Conservation (phyloP, 2,113 vertebrate genomes). For the Anthoscopus minutus region DNA sequence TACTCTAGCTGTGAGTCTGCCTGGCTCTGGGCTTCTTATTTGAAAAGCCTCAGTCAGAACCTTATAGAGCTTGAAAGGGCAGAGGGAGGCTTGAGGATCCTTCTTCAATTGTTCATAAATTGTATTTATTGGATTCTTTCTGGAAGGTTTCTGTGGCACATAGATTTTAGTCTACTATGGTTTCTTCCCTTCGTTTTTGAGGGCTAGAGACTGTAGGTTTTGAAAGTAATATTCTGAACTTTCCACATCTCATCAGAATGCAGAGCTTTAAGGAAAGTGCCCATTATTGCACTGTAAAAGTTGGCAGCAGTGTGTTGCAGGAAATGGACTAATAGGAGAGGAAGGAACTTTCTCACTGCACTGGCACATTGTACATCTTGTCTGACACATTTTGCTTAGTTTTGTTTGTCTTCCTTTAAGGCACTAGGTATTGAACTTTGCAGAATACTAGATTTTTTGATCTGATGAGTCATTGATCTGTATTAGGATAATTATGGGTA, state of each 20-base stretch:
- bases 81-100: not conserved
- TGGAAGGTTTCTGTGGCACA: not conserved
- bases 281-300: not conserved
- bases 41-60: conserved; percentile 10
- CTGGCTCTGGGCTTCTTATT: not conserved
- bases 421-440: not conserved
- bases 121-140: not conserved
- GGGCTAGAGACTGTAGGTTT: not conserved
- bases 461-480: not conserved
- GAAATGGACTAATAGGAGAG: not conserved
- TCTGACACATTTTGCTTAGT: not conserved
- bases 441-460: not conserved
- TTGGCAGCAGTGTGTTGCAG: not conserved
- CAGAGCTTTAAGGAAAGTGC: not conserved
- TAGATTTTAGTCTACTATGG: not conserved
- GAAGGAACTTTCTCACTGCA: not conserved
- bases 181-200: not conserved
- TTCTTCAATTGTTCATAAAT: not conserved
- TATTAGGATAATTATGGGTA: not conserved
- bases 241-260: not conserved
- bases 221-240: not conserved
- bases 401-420: not conserved
- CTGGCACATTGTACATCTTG: not conserved
- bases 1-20: conserved; percentile 32
- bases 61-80: not conserved